Evolutionary conservation across 2,113 vertebrate species (phyloP).

Genomic region (Hippocampus barbouri): DNA sequence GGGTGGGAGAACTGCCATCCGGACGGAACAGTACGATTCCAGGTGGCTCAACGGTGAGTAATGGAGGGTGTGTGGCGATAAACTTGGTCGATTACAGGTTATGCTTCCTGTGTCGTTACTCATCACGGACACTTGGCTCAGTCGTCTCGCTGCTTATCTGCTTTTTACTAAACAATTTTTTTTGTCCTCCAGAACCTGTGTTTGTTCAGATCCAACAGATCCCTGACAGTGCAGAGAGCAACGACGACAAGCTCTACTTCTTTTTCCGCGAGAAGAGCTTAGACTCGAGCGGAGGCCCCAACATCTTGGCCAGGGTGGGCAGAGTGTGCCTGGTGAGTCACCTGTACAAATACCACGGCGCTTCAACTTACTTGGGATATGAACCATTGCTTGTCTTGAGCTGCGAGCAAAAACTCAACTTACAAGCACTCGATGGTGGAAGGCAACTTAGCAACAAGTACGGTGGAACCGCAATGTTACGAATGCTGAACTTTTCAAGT

Average conservation of each 20-base stretch:
- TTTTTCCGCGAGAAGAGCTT: slow-evolving; percentile 82
- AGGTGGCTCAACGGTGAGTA: slow-evolving; percentile 82
- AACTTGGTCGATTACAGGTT: slow-evolving; percentile 52
- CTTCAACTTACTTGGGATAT: not conserved
- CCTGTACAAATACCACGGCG: not conserved
- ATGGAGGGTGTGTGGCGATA: slow-evolving; percentile 42
- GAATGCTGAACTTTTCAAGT: too few relatives aligned
- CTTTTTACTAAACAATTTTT: not conserved
- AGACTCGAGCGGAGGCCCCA: slow-evolving; percentile 75
- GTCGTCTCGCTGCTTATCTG: slow-evolving; percentile 31
- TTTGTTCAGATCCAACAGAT: slow-evolving; percentile 81
- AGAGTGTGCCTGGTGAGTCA: slow-evolving; percentile 80
- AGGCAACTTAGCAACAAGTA: too few relatives aligned
- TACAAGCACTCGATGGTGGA: not conserved
- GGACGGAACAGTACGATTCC: slow-evolving; percentile 82
- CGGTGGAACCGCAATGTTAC: too few relatives aligned
- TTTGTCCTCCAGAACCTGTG: slow-evolving; percentile 72
- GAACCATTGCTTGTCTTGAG: not conserved
- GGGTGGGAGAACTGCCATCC: slow-evolving; percentile 75
- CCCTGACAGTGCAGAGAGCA: slow-evolving; percentile 78
- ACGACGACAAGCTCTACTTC: slow-evolving; percentile 84
- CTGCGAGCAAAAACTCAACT: not conserved
- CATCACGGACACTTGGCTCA: slow-evolving; percentile 42
- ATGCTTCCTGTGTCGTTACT: slow-evolving; percentile 41
- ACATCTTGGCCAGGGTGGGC: slow-evolving; percentile 75